Evolutionary conservation across 1,140 invertebrate species (phyloP), one percentile per base, ranked within the genome.

Genomic region (Drosophila littoralis): DNA sequence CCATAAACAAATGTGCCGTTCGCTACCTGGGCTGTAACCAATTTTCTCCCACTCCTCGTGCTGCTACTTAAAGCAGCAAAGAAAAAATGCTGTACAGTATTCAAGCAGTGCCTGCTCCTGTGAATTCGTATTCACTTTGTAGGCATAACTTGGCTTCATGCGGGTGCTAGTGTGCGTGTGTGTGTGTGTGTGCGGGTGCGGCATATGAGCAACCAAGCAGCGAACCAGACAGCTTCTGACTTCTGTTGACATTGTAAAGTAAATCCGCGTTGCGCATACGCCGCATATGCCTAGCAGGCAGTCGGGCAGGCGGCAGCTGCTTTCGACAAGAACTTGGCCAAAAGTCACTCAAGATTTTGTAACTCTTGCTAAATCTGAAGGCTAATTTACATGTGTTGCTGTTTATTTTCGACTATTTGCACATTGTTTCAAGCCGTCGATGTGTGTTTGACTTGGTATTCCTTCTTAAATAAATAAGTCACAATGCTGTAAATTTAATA

Each of bases 201-300:
- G 35, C 67, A 60, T 70, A 36, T 65, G 73, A 65, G 73, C 73
- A 67, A 61, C 60, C 81, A 81, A 71, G 58, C 64, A 64, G 70
- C 52, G 80, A 84, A 64, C 52, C 71, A 51, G 69, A 58, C 75
- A 50, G 13, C 52, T 50, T 7, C 66, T 35, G 45, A 65, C 67
- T 28, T 59, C 68, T 82, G 76, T 88, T 86, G 83, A 88, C 79
- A 79, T 71, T 82, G 63, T 73, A 51, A 86, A 74, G 74, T 66
- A 88, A 88, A 88, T 72, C 73, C 66, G 63, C 52, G 83, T 83
- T 88, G 76, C 83, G 72, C 66, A 86, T 86, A 86, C 82, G 83
- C 83, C 83, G 38, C 83, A 57, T 88, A 54, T 52, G 71, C 70
- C 64, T 51, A 40, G 8, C 52, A 63, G 35, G 46, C 60, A 50